Conservation (phyloP, 2,888 invertebrate genomes). For the Maniola hyperantus region DNA sequence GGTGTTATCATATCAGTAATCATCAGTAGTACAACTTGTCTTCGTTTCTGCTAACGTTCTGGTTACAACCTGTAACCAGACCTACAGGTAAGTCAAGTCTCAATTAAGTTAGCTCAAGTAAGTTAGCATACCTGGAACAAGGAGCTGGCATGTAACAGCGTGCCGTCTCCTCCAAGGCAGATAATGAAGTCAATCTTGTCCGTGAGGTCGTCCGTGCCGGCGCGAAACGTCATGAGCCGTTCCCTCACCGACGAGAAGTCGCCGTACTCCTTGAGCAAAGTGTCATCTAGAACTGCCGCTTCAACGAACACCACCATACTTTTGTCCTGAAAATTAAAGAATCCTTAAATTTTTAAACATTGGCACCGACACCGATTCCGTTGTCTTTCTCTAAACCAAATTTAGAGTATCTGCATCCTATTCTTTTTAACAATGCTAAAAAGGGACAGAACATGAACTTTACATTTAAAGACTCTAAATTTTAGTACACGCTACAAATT, state of each 20-base stretch:
- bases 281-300: constrained; percentile 93
- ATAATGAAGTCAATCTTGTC: constrained; percentile 99
- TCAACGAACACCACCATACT: constrained; percentile 98
- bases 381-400: no score
- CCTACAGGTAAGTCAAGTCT: no score
- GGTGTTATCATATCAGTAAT: no score
- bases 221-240: constrained; percentile 92
- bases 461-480: no score
- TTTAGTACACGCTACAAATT: no score
- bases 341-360: background rate
- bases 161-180: constrained; percentile 98
- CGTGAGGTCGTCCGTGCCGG: constrained; percentile 96
- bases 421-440: no score
- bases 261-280: constrained; percentile 87
- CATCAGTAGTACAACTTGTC: no score
- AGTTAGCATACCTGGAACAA: constrained; percentile 85
- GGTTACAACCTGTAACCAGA: no score
- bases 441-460: no score
- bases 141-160: constrained; percentile 95
- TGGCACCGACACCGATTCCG: no score
- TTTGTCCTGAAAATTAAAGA: constrained; percentile 88
- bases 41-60: no score
- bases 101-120: no score
- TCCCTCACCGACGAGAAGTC: constrained; percentile 90
- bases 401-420: background rate